Base-by-base conservation (phyloP, 1,140 invertebrate genomes). In the Chionoecetes opilio region DNA sequence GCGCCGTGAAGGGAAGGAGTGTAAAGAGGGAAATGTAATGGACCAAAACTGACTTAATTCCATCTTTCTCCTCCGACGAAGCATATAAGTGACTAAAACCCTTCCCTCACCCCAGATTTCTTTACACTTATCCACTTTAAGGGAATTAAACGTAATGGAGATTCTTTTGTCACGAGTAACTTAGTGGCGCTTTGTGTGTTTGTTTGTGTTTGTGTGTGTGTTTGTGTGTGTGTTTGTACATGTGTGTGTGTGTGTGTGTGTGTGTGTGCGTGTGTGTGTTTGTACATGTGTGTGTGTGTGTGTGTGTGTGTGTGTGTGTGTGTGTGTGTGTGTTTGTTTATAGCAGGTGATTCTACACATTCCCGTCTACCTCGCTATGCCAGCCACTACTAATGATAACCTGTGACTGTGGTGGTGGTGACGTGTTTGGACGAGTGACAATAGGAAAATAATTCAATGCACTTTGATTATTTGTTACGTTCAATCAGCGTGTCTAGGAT, bases 61-160 rank as follows among this genome's bases (percentile, higher is more conserved):
- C 63, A 75, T 75, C 63, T 75, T 75, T 75, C 63, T 75, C 63
- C 63, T 75, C 63, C 63, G 63, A n/a, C 63, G 63, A 75, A 75
- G 63, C 63, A 75, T 75, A 75, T 75, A 75, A 75, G 63, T 75
- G 63, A 75, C 63, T 75, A 75, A 75, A 75, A 75, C 63, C 63
- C 63, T 75, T 75, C 63, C 63, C 63, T 53, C 63, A 75, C 63
- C 63, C 63, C 63, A 75, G 63, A 75, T 75, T 75, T 75, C 63
- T 75, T 75, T 75, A 75, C 63, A 75, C 63, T 75, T 75, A 75
- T 75, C 63, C 63, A 75, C 63, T 75, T 75, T 75, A 75, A 17
- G 63, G 63, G 63, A 75, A 75, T 75, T 75, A 75, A n/a, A 75
- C 63, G 63, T n/a, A 75, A 75, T 75, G 63, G 63, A 75, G 63